Conservation (phyloP, 2,113 vertebrate species). For the Paradisaea rubra region DNA sequence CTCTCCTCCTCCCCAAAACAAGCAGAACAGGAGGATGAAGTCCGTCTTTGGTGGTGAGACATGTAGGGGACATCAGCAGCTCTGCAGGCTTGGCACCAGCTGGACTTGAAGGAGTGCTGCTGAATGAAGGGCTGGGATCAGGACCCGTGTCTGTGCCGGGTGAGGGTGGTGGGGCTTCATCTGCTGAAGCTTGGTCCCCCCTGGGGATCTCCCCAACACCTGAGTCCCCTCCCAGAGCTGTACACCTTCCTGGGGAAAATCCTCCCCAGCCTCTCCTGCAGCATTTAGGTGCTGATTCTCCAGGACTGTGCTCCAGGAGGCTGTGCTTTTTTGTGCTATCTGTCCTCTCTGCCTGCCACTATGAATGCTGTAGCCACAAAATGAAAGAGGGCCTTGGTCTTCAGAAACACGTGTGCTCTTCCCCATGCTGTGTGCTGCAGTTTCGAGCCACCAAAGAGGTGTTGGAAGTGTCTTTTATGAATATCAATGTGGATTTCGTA, state of each 20-base stretch:
- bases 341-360: background rate
- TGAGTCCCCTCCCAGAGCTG: accelerated
- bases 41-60: background rate
- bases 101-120: background rate
- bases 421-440: background rate
- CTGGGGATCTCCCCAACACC: no score
- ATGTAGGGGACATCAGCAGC: background rate
- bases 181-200: no score
- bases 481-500: slow-evolving; percentile 29
- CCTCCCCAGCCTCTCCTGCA: background rate
- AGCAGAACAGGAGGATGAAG: background rate
- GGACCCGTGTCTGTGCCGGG: background rate
- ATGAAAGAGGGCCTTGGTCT: background rate
- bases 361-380: accelerated
- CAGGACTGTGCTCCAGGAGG: background rate
- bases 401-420: background rate
- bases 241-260: background rate
- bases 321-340: background rate
- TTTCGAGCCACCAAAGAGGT: background rate
- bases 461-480: slow-evolving; percentile 2
- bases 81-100: background rate
- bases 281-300: no score
- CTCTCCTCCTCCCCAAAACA: background rate
- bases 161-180: accelerated
- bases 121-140: background rate